These are phyloP conservation scores for Lanius collurio DNA, from an alignment of 2,113 vertebrate genomes.

Conservation along the genomic window DNA sequence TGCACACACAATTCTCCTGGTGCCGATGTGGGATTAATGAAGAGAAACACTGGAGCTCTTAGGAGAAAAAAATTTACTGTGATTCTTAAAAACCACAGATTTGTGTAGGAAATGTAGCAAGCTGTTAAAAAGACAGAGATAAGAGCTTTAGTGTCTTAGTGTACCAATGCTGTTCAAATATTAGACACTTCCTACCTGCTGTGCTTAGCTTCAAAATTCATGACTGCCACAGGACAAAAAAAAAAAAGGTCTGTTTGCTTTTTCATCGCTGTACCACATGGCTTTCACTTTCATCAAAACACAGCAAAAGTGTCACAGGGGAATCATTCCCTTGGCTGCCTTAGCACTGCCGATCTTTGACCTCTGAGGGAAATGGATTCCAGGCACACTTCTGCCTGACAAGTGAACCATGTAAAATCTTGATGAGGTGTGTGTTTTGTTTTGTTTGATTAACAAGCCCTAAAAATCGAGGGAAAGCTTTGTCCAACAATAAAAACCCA, in stretches of 20 bases:
- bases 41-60: background rate
- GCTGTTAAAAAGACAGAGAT: background rate
- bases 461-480: background rate
- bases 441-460: constrained; percentile 49
- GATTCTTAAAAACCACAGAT: background rate
- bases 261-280: constrained; percentile 30
- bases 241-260: constrained; percentile 5
- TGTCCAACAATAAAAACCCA: background rate
- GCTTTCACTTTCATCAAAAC: constrained; percentile 63
- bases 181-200: constrained; percentile 22
- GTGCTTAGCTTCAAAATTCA: constrained; percentile 27
- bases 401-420: constrained; percentile 52
- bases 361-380: constrained; percentile 53
- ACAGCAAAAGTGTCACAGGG: constrained; percentile 44
- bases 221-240: background rate
- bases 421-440: constrained; percentile 49
- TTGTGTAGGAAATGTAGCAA: background rate
- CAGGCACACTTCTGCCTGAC: constrained; percentile 54
- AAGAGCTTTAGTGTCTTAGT: background rate
- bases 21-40: background rate
- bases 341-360: constrained; percentile 52
- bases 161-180: background rate
- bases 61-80: background rate
- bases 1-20: background rate
- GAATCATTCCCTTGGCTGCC: constrained; percentile 41